Base-by-base conservation (phyloP, 1,140 invertebrate species). In the Bombus confusus region DNA sequence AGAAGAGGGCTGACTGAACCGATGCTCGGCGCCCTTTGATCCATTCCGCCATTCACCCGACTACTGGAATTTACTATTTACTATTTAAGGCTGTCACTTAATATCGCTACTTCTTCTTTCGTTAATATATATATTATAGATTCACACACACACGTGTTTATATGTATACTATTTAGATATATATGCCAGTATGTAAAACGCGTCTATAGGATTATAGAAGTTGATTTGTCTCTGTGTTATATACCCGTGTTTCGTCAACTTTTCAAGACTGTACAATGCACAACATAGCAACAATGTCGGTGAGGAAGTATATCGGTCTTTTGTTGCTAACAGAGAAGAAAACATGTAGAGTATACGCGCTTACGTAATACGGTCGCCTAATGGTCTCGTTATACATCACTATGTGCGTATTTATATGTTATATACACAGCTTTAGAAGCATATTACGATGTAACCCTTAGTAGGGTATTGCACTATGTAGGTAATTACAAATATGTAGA, bases 11-110 rank as follows among this genome's bases (percentile, higher is more conserved):
- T 31, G 90, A 64, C 84, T 80, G 86, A 83, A 34, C 78, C 80
- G 43, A 62, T n/a, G 71, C 86, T 87, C 88, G 86, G 87, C 81
- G 76, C 77, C 85, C 91, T 92, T 91, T 92, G 91, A 92, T 91
- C 90, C 87, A 81, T 59, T 88, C 79, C 83, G 74, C 85, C 83
- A 88, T 47, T 76, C 47, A 79, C 88, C 80, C 83, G 86, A 89
- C 93, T 94, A 94, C 93, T 92, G 93, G 93, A 92, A 94, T 94
- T 93, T 91, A 90, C 92, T 94, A 93, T 93, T 92, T 89, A 90
- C 92, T 92, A 91, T 92, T 92, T 92, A 87, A 93, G 86, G 80
- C 79, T 72, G 81, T 82, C 92, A 89, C 88, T 91, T 89, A 31
- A n/a, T 76, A 92, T 92, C 88, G 87, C 86, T 74, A 71, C 64